phyloP scores from a whole-genome alignment of 1,140 invertebrate species.

The Euschistus heros region DNA sequence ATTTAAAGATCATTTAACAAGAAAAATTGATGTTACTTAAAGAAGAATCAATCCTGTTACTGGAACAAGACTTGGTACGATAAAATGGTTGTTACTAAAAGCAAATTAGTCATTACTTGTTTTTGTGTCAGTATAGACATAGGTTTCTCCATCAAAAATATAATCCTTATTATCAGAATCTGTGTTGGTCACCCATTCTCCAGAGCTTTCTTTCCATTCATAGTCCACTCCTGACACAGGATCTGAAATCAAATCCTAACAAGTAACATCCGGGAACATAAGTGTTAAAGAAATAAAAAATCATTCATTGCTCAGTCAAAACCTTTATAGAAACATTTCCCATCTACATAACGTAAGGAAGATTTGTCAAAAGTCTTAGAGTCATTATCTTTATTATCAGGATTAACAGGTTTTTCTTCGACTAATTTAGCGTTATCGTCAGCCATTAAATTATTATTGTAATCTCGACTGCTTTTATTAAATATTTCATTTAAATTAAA shows the following conservation, averaged over 20 bases:
- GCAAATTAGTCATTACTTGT: conserved; percentile 30
- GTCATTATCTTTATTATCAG: not conserved
- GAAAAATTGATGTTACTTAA: not conserved
- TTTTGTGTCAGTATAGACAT: conserved; percentile 40
- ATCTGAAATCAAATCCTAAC: conserved; percentile 16
- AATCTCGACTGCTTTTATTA: too few species aligned
- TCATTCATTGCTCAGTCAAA: not conserved
- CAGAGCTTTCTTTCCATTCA: conserved; percentile 49
- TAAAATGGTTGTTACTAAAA: not conserved
- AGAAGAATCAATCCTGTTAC: not conserved
- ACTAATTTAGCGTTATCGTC: not conserved
- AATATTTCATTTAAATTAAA: too few species aligned
- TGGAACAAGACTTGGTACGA: not conserved
- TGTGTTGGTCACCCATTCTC: conserved; percentile 41
- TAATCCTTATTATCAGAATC: conserved; percentile 35
- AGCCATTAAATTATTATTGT: not conserved
- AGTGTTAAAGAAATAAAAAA: not conserved
- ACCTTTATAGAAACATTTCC: conserved; percentile 10
- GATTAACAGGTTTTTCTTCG: not conserved
- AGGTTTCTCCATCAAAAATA: conserved; percentile 42
- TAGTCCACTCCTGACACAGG: conserved; percentile 38
- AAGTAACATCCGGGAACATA: not conserved
- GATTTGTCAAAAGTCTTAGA: not conserved
- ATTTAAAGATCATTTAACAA: not conserved
- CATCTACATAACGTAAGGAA: not conserved